A percentile compares a stretch with the other conserved stretches of the same genome.
Conservation (phyloP, 2,113 vertebrate genomes). For the cattle (Bos taurus) region ARS-UCD2.0 NC_037334.1:85366501-85367000, state of each 20-base stretch:
- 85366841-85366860: background rate
- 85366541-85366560: background rate
- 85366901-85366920: background rate
- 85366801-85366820: background rate
- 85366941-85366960: background rate
- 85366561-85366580: background rate
- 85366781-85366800: background rate
- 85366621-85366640: background rate
- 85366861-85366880: background rate
- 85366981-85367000: background rate
- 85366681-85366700: background rate
- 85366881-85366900: background rate
- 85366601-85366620: background rate
- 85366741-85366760: background rate
- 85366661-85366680: background rate
- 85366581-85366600: background rate
- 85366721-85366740: background rate
- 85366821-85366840: background rate
- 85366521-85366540: background rate
- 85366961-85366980: background rate
- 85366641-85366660: background rate
- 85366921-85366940: background rate
- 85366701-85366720: background rate
- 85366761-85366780: background rate
- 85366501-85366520: accelerated